Conservation (phyloP, 1,140 invertebrate species). For the Drepana arcuata region DNA sequence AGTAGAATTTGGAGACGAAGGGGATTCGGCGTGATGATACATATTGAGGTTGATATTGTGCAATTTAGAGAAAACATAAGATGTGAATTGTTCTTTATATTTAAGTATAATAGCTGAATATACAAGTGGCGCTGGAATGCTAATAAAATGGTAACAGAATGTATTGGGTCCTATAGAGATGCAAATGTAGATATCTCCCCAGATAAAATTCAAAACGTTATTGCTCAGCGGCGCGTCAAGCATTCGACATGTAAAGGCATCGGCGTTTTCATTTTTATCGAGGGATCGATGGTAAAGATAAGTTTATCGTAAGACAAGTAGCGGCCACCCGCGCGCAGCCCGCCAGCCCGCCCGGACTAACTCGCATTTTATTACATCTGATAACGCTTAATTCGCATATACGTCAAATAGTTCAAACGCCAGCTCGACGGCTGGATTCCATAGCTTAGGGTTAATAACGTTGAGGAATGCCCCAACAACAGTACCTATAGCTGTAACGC, state of each 20-base stretch:
- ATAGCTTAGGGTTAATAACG: too few relatives aligned
- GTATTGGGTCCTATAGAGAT: conserved; percentile 61
- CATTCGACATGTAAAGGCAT: conserved; percentile 41
- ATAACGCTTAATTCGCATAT: conserved; percentile 57
- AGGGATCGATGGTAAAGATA: conserved; percentile 66
- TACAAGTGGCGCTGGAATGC: conserved; percentile 33
- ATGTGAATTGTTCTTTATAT: too few relatives aligned
- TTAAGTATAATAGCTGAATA: too few relatives aligned
- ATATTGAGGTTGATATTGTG: too few relatives aligned
- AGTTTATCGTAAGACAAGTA: conserved; percentile 68
- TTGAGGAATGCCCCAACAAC: too few relatives aligned
- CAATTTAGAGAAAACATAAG: too few relatives aligned
- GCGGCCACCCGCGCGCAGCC: conserved; percentile 46
- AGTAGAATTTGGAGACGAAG: too few relatives aligned
- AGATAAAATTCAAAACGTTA: conserved; percentile 62
- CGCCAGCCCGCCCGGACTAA: conserved; percentile 22
- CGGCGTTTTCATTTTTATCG: conserved; percentile 59
- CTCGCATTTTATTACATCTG: conserved; percentile 63
- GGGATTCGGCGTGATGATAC: too few relatives aligned
- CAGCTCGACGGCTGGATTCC: conserved; percentile 13
- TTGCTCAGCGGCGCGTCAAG: conserved; percentile 55
- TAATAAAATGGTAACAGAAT: conserved; percentile 60
- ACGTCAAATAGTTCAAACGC: conserved; percentile 57
- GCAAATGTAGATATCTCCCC: conserved; percentile 50
- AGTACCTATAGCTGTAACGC: too few relatives aligned